Base-by-base conservation (phyloP, 1,140 invertebrate genomes). In the Vanessa tameamea region DNA sequence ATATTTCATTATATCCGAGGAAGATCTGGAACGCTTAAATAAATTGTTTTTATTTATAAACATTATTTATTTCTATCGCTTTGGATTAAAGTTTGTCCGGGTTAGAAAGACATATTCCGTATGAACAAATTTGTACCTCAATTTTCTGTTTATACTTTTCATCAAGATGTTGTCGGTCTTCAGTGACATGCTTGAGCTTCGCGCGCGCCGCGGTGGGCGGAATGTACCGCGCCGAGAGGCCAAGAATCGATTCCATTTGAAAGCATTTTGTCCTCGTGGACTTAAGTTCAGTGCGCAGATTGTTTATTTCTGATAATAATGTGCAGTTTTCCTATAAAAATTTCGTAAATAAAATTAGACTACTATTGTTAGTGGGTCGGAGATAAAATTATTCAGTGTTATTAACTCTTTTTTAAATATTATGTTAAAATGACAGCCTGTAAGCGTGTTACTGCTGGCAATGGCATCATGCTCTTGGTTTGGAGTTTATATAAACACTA, bases 261-360 rank as follows among this genome's bases (percentile, higher is more conserved):
- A 94, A 92, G 78, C 95, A 95, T 26, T 94, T 90, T 26, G 93
- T 94, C 7, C 95, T 93, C 23, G 95, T 94, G 1, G 94, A 87
- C 83, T 95, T 96, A 63, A 97, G 83, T 82, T 97, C 95, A 20
- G 94, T 93, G 47, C 96, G 94, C 26, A 97, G 82, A 70, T 94
- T 94, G 84, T 97, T 97, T 26, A 97, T 95, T 88, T 98, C 97
- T 5, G 94, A 91, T 11, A 98, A 93, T 12, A 98, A 92, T 3
- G 93, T 91, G 20, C 96, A 94, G 87, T 98, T 98, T 82, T 98
- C 96, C 90, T 97, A 69, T 15, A 80, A 78, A 31, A 14, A 59
- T 31, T 3, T 31, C 3, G 26, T 51, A 15, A 51, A 51, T n/a
- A 43, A 1, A 9, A 43, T 43, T 43, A 43, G 37, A 43, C 37